phyloP scores from a whole-genome alignment of 2,888 invertebrate species.

The Aphrophora alni region DNA sequence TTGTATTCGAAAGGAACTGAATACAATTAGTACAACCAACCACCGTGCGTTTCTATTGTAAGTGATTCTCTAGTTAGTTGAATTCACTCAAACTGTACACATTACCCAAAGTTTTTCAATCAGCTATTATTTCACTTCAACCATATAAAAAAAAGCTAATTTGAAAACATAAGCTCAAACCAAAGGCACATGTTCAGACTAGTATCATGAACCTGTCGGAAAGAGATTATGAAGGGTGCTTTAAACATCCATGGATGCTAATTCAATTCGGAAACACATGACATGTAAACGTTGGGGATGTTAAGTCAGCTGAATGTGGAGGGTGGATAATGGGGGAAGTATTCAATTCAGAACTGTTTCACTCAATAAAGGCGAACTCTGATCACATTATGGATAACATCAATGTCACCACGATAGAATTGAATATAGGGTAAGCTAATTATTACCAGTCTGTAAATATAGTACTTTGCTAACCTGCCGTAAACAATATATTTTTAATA shows the following conservation, averaged over 20 bases:
- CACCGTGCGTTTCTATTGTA: too few species aligned
- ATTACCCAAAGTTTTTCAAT: too few species aligned
- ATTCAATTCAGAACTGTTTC: too few species aligned
- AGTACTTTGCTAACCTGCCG: background rate
- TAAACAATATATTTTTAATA: too few species aligned
- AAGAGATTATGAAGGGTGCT: conserved; percentile 9
- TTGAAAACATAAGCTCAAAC: background rate
- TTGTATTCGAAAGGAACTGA: too few species aligned
- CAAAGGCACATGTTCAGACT: background rate
- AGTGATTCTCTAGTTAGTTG: too few species aligned
- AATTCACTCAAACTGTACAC: too few species aligned
- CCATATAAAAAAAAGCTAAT: background rate
- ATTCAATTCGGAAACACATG: conserved; percentile 9
- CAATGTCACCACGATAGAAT: background rate
- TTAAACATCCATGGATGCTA: conserved; percentile 2
- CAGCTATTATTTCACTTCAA: background rate
- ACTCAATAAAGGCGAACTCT: too few species aligned
- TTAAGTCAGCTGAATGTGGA: background rate
- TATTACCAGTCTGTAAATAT: background rate
- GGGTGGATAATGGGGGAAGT: background rate
- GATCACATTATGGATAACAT: background rate
- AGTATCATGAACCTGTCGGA: background rate
- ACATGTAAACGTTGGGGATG: background rate
- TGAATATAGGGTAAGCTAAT: background rate
- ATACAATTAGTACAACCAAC: too few species aligned